Conservation (phyloP, 1,140 invertebrate genomes). For the Ostrea denselamellosa region DNA sequence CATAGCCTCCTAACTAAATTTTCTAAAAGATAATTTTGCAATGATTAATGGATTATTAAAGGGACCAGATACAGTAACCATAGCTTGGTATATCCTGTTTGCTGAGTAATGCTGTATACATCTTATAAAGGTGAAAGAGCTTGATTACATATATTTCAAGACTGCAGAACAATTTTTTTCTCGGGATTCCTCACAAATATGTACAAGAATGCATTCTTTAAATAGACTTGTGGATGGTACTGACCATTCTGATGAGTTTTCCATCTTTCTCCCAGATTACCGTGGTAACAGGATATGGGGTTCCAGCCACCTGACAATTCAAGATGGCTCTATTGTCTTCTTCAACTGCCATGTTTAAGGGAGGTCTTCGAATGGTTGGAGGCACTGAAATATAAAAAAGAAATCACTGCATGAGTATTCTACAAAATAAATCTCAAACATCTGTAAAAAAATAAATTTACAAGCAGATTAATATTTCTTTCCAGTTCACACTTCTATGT, state of each 20-base stretch:
- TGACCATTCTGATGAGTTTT: conserved; percentile 79
- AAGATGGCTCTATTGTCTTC: conserved; percentile 85
- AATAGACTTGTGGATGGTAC: background rate
- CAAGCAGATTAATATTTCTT: background rate
- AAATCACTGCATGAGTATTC: conserved; percentile 45
- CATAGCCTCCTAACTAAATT: too few species aligned
- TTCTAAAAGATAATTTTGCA: too few species aligned
- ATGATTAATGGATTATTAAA: too few species aligned
- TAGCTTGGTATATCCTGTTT: too few species aligned
- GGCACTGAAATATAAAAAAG: conserved; percentile 72
- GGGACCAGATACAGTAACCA: too few species aligned
- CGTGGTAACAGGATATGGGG: conserved; percentile 83
- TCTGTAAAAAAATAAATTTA: background rate
- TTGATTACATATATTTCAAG: too few species aligned
- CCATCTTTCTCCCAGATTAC: conserved; percentile 88
- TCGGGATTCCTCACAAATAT: too few species aligned
- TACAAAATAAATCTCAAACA: background rate
- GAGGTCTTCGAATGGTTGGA: conserved; percentile 81
- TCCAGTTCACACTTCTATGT: background rate
- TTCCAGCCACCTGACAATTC: conserved; percentile 84
- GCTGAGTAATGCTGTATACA: too few species aligned
- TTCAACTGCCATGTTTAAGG: conserved; percentile 81
- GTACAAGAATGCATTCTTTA: too few species aligned
- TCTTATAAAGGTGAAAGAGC: too few species aligned
- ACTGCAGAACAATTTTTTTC: too few species aligned